These are phyloP conservation scores for Labeo calbasu DNA, from an alignment of 2,797 vertebrate species.

Conservation along the genomic window DNA sequence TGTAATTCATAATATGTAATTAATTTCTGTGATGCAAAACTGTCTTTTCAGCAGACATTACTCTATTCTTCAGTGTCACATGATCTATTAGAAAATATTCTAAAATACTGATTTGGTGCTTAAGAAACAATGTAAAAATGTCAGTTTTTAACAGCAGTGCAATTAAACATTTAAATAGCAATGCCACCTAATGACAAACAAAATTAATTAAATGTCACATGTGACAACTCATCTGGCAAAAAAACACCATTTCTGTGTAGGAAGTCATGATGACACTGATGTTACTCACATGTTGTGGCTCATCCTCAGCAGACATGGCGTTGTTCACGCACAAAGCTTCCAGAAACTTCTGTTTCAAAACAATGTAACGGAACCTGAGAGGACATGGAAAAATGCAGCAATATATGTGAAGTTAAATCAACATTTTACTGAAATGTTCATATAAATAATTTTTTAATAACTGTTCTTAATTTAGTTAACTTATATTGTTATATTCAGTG, in stretches of 20 bases:
- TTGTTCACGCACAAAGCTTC: constrained; percentile 98
- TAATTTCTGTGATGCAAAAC: background rate
- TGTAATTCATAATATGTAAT: background rate
- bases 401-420: background rate
- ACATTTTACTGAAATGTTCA: background rate
- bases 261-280: background rate
- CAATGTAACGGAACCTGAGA: constrained; percentile 93
- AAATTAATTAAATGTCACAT: background rate
- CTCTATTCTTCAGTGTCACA: background rate
- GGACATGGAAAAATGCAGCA: constrained; percentile 9
- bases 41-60: background rate
- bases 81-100: background rate
- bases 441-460: background rate
- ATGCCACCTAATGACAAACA: background rate
- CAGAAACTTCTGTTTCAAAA: constrained; percentile 98
- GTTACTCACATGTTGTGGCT: constrained; percentile 93
- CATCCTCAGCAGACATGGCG: constrained; percentile 97
- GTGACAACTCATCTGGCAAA: background rate
- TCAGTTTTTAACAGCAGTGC: background rate
- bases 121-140: background rate
- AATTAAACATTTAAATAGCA: background rate
- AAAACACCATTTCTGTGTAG: background rate
- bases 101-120: background rate
- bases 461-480: background rate
- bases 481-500: background rate